Evolutionary conservation across 2,888 invertebrate genomes (phyloP).

Genomic region (Pristionchus maxplancki): DNA sequence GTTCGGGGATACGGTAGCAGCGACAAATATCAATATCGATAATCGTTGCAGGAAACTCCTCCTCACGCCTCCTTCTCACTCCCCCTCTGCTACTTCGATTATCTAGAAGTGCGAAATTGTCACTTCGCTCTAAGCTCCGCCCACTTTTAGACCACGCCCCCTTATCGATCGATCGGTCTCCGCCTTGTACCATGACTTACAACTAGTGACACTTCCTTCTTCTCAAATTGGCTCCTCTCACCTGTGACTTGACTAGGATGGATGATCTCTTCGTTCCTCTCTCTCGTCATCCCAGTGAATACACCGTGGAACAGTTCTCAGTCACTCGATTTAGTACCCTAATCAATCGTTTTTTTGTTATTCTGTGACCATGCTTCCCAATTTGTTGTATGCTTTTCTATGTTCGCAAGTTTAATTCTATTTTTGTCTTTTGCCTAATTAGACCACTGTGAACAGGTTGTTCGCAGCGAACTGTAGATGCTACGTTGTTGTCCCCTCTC

Average conservation of each 20-base stretch:
- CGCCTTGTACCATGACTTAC: background rate
- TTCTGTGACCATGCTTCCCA: conserved; percentile 18
- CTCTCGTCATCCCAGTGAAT: conserved; percentile 10
- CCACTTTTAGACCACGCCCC: background rate
- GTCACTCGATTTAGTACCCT: conserved; percentile 50
- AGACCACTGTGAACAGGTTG: background rate
- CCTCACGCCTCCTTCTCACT: background rate
- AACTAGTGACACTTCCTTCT: background rate
- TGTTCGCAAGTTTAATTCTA: background rate
- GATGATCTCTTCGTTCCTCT: background rate
- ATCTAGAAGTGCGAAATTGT: background rate
- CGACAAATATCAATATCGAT: background rate
- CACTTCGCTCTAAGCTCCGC: background rate
- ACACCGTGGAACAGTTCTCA: conserved; percentile 51
- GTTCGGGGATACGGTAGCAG: background rate
- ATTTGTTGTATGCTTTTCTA: conserved; percentile 19
- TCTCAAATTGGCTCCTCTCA: conserved; percentile 27
- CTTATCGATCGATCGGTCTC: conserved; percentile 17
- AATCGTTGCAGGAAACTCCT: conserved; percentile 11
- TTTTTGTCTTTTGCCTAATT: background rate
- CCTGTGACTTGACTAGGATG: conserved; percentile 10
- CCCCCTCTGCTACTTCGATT: background rate
- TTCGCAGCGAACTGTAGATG: conserved; percentile 26
- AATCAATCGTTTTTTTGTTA: background rate
- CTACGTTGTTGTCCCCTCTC: background rate